Conservation (phyloP, 1,140 invertebrate genomes). For the Oncopodura yosiiana region DNA sequence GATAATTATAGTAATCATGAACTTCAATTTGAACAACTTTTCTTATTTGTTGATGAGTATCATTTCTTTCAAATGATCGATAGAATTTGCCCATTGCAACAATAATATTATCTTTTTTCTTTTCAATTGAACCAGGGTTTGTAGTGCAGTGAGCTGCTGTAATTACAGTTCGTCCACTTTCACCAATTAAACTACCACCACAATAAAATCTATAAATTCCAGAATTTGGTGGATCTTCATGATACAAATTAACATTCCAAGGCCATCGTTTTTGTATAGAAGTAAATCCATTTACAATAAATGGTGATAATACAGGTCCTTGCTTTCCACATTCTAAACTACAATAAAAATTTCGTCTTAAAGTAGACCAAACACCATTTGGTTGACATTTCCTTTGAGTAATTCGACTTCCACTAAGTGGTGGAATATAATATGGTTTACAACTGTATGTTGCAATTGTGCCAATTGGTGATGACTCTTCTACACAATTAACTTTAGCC, state of each 20-base stretch:
- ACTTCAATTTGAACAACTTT: constrained; percentile 4
- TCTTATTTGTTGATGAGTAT: not conserved
- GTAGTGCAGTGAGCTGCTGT: constrained; percentile 12
- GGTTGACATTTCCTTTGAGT: not conserved
- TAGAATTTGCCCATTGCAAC: constrained; percentile 3
- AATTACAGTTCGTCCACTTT: no score
- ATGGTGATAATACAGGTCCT: not conserved
- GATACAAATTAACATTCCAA: constrained; percentile 1
- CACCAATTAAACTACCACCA: not conserved
- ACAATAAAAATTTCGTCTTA: not conserved
- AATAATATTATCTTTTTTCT: constrained; percentile 1
- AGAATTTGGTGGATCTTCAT: constrained; percentile 5
- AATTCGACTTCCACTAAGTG: not conserved
- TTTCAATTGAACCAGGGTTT: not conserved
- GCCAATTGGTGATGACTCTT: not conserved
- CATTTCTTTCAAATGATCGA: constrained; percentile 5
- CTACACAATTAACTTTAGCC: not conserved
- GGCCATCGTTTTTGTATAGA: not conserved
- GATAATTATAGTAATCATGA: not conserved
- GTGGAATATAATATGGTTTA: constrained; percentile 10
- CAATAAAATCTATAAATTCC: constrained; percentile 6
- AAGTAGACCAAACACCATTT: constrained; percentile 12
- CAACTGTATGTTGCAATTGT: constrained; percentile 9
- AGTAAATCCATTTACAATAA: not conserved
- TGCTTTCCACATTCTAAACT: constrained; percentile 22